Percentiles rank a stretch among this genome's conserved stretches.
These are phyloP conservation scores for Zaprionus kolodkinae DNA, from an alignment of 1,140 invertebrate species.

Conservation along the genomic window DNA sequence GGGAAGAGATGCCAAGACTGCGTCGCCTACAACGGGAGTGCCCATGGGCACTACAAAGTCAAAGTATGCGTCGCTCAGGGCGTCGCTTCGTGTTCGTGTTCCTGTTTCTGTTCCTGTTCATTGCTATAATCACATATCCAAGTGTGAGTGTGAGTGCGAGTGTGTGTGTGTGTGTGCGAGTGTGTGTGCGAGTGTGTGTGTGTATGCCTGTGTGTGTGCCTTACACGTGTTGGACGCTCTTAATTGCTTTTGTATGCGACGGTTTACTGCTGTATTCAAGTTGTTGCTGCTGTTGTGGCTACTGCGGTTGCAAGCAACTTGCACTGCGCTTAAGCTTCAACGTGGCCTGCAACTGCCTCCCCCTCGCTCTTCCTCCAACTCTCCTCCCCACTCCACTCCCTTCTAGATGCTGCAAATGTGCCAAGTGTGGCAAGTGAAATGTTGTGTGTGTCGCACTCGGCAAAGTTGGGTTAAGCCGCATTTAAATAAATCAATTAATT, in stretches of 20 bases:
- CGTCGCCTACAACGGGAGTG: background rate
- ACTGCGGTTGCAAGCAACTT: slow-evolving; percentile 27
- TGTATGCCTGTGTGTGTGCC: slow-evolving; percentile 29
- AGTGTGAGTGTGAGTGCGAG: slow-evolving; percentile 9
- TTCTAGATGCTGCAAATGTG: background rate
- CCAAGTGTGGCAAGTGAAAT: background rate
- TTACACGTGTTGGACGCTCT: slow-evolving; percentile 48
- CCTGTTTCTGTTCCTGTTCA: slow-evolving; percentile 37
- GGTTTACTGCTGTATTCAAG: slow-evolving; percentile 13
- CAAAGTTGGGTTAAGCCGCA: background rate
- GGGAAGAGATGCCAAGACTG: background rate
- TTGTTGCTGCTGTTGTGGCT: slow-evolving; percentile 15
- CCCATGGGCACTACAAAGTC: slow-evolving; percentile 26
- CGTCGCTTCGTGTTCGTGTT: slow-evolving; percentile 31
- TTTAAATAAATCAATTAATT: slow-evolving; percentile 12
- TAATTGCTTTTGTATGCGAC: slow-evolving; percentile 72
- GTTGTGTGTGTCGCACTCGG: too few relatives aligned
- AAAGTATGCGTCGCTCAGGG: slow-evolving; percentile 36
- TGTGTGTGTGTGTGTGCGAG: slow-evolving; percentile 6
- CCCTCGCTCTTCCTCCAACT: background rate
- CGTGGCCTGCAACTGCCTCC: background rate
- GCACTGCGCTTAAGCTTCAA: slow-evolving; percentile 12
- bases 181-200: slow-evolving; percentile 25
- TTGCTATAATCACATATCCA: slow-evolving; percentile 45
- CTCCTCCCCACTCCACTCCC: too few relatives aligned